Evolutionary conservation across 2,888 invertebrate species (phyloP), one percentile per base, ranked within the genome.

Genomic region (Drosophila bunnanda): DNA sequence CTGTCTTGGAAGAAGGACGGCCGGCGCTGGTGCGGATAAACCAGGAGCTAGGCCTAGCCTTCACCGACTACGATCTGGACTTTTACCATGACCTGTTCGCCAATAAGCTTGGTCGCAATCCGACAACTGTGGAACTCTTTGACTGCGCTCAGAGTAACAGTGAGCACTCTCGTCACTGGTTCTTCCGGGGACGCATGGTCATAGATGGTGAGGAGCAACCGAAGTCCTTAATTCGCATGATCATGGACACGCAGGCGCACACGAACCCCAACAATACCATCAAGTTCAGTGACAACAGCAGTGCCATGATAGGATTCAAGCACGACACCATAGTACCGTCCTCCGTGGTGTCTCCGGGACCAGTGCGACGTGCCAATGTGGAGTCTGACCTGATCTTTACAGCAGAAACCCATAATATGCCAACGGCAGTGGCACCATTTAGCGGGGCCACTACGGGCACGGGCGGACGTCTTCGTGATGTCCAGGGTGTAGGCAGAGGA

Each of bases 151-250:
- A 99, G 92, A 98, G 98, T 34, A 99, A 99, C 92, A 98, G 98
- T 92, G 99, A 99, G 92, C 99, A 99, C 92, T 98, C 98, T 72
- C 94, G 99, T 7, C 99, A 99, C 93, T 99, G 99, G 99, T 99
- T 99, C 93, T 99, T 99, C 93, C 97, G 97, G 93, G 98, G 98
- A 0, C 95, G 95, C 89, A 95, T 98, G 93, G 92, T 97, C 54
- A 93, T 98, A 53, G 97, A 99, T 93, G 97, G 96, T 0, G 91
- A 94, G 80, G 92, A 95, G 80, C 95, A 96, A 88, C 93, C 95
- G n/a, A 94, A 96, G 89, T 97, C 98, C 0, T 93, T 99, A 13
- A 96, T 99, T 85, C 96, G 97, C 89, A 96, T 98, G 96, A 97
- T 99, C 53, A 96, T 97, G 88, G 95, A 96, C 46, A 99, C 99